These are phyloP conservation scores for Patella caerulea DNA, from an alignment of 2,888 invertebrate genomes.

Conservation along the genomic window DNA sequence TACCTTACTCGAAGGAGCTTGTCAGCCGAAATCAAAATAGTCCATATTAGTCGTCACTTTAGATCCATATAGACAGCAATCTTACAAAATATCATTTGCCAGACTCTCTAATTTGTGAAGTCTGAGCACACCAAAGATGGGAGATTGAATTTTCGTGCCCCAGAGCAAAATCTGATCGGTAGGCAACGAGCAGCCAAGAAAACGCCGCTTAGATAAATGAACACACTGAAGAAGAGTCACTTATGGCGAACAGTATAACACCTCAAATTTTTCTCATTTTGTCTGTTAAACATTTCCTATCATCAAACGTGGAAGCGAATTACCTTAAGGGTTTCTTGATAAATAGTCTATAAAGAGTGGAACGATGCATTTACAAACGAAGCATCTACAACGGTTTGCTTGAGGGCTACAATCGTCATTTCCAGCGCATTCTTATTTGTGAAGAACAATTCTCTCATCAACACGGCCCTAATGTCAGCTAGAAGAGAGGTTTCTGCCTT, in stretches of 20 bases:
- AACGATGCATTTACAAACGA: conserved; percentile 19
- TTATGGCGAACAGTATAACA: conserved; percentile 1
- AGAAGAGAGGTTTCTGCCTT: conserved; percentile 15
- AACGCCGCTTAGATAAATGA: conserved; percentile 3
- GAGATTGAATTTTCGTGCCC: conserved; percentile 32
- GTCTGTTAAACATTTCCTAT: conserved; percentile 26
- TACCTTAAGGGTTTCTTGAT: conserved; percentile 19
- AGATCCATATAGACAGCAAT: conserved; percentile 35
- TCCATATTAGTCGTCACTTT: conserved; percentile 36
- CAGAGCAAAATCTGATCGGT: conserved; percentile 14
- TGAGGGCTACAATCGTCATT: conserved; percentile 11
- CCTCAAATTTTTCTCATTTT: conserved; percentile 21
- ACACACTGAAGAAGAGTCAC: neutral
- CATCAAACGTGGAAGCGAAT: conserved; percentile 14
- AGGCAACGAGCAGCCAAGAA: neutral
- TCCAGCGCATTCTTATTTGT: neutral
- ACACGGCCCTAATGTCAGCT: conserved; percentile 11
- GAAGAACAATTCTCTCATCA: conserved; percentile 18
- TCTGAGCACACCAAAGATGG: conserved; percentile 22
- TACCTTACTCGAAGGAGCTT: conserved; percentile 30
- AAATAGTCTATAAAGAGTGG: conserved; percentile 20
- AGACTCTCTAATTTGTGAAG: conserved; percentile 30
- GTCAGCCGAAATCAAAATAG: conserved; percentile 28
- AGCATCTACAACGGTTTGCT: conserved; percentile 21
- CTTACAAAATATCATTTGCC: conserved; percentile 33